A percentile compares a stretch with the other conserved stretches of the same genome.
Conservation (phyloP, 2,797 vertebrate genomes). For the Mionectes olivaceus region DNA sequence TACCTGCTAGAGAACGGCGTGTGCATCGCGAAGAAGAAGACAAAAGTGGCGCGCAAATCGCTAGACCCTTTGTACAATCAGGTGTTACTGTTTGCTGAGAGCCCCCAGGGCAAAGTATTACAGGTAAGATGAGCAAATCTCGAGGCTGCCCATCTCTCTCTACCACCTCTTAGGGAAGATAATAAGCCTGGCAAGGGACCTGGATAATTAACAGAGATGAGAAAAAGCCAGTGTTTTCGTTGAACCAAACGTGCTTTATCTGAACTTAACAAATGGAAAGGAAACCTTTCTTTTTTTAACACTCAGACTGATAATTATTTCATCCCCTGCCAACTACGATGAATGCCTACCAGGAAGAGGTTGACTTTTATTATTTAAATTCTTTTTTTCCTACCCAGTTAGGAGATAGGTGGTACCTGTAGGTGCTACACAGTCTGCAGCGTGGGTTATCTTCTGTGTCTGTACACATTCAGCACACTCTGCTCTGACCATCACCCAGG, state of each 20-base stretch:
- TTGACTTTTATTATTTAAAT: not conserved
- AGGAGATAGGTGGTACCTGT: not conserved
- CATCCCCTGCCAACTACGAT: not conserved
- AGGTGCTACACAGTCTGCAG: not conserved
- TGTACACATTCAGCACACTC: not conserved
- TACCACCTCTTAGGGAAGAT: not conserved
- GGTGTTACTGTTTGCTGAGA: constrained; percentile 94
- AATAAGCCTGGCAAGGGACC: not conserved
- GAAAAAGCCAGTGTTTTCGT: not conserved
- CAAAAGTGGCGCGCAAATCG: constrained; percentile 94
- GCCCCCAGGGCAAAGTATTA: constrained; percentile 95
- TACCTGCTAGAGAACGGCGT: constrained; percentile 94
- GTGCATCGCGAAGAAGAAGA: constrained; percentile 98
- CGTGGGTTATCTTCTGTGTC: not conserved
- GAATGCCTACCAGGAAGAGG: not conserved
- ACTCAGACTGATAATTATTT: not conserved
- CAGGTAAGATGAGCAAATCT: constrained; percentile 83
- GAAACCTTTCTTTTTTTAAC: not conserved
- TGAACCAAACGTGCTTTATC: accelerated
- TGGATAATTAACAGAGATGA: not conserved
- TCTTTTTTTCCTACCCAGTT: not conserved
- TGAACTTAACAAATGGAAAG: not conserved
- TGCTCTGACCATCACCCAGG: not conserved
- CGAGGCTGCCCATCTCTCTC: not conserved
- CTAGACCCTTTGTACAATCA: constrained; percentile 97